Evolutionary conservation across 2,113 vertebrate species (phyloP).

Genomic region (Varanus salvator): DNA sequence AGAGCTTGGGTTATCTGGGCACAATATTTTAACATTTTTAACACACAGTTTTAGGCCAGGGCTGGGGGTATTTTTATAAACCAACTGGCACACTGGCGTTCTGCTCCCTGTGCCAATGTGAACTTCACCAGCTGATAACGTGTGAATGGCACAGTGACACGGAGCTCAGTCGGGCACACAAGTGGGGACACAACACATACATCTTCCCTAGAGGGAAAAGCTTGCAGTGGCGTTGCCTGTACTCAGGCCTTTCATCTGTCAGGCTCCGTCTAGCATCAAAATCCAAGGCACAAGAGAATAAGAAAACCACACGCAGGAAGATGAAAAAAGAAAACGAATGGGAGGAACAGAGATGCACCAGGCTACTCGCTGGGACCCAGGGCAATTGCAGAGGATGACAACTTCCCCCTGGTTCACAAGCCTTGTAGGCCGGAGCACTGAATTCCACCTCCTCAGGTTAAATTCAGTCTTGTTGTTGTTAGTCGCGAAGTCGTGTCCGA

Average conservation of each 20-base stretch:
- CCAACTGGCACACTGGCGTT: background rate
- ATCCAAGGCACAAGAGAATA: too few species aligned
- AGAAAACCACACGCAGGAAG: background rate
- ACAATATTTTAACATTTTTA: background rate
- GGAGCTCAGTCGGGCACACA: background rate
- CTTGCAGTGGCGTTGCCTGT: background rate
- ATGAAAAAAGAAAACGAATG: too few species aligned
- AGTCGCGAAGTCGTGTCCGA: too few species aligned
- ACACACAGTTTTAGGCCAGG: background rate
- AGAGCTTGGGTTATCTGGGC: background rate
- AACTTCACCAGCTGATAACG: background rate
- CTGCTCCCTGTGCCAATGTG: background rate
- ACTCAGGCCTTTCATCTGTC: background rate
- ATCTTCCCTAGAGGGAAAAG: background rate
- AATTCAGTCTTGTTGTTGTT: too few species aligned
- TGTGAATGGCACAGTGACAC: background rate
- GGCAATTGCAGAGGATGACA: background rate
- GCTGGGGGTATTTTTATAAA: background rate
- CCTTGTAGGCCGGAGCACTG: too few species aligned
- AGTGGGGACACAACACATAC: background rate
- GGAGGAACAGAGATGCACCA: background rate
- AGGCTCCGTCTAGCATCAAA: background rate
- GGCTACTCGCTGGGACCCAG: background rate
- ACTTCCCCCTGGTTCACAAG: too few species aligned
- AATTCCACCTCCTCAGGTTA: too few species aligned